Base-by-base conservation (phyloP, 2,797 vertebrate species). In the Macropus fuliginosus region DNA sequence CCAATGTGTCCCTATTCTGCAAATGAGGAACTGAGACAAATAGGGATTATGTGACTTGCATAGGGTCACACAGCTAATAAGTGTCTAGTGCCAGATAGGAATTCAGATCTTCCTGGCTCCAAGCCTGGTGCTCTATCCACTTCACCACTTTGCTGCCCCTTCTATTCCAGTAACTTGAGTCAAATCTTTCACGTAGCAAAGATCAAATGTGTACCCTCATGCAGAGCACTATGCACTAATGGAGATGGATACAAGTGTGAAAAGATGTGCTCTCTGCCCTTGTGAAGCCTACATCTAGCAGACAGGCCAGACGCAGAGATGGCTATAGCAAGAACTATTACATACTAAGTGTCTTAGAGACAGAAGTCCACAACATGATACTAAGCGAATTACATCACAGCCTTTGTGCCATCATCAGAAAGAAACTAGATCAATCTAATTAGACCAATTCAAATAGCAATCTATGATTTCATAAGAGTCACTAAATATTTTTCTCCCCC, bases 401-500 rank as follows among this genome's bases (percentile, higher is more conserved):
- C 91, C 54, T 92, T 62, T 91, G 90, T 16, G 55, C 10, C 55
- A n/a, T 5, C 56, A 81, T n/a, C 91, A 92, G 66, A 91, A 95
- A 74, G 92, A 94, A 62, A 90, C 40, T 16, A 92, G 16, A 92
- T 18, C 0, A 56, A 5, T 40, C 10, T 2, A 56, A 13, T n/a
- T 34, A 16, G n/a, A 90, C 18, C 34, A 56, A 2, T 9, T 66
- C 54, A 55, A 62, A 40, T 90, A 92, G 94, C 28, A 90, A 0
- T 4, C 34, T 55, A 4, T n/a, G 4, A 90, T 93, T 87, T 57
- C 91, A 40, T 46, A 34, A 46, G 94, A 93, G 87, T 50, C 29
- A 95, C 59, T 56, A 62, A 92, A 96, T 46, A 95, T 93, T 54
- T 91, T 54, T 14, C 16, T 54, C 81, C 16, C 13, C 46, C 24